Base-by-base conservation (phyloP, 2,797 vertebrate species). In the Pristis pectinata region DNA sequence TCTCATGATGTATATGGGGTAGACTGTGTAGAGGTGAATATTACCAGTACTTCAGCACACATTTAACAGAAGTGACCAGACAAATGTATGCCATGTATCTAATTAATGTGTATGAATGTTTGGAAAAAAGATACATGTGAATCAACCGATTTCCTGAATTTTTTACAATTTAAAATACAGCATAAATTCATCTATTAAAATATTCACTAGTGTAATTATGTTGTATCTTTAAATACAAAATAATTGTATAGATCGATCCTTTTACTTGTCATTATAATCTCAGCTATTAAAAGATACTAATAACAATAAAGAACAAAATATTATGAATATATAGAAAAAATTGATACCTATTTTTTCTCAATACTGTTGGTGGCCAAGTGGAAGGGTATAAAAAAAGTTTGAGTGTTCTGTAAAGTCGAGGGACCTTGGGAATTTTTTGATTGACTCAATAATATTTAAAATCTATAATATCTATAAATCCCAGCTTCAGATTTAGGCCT, bases 401-500 rank as follows among this genome's bases (percentile, higher is more conserved):
- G 30, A 89, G 13, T 61, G 10, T 89, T 61, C 56, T 61, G 53
- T 34, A 89, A 89, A 91, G 1, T 64, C 59, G 7, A 67, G 61
- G 22, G 8, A 64, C 59, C 19, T 34, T 91, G 9, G 59, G 59
- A 24, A 41, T 91, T 37, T 91, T 91, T 41, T 64, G n/a, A 91
- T 91, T 91, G 34, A 37, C 22, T 64, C 83, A 87, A 17, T n/a
- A 87, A 89, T 64, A 91, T n/a, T 37, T 41, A 37, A 37, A 74
- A 74, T 64, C 56, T 61, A 7, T 59, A 87, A 89, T 91, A 91
- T n/a, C 59, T 41, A 37, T 67, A 67, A 91, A 67, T 41, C 61
- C n/a, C 61, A 91, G 61, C 17, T 91, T 91, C n/a, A 67, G 87
- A 64, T 83, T 83, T 49, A 83, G 80, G 41, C 80, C 80, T 83